Evolutionary conservation across 2,888 invertebrate genomes (phyloP).

Genomic region (Dynastes maya): DNA sequence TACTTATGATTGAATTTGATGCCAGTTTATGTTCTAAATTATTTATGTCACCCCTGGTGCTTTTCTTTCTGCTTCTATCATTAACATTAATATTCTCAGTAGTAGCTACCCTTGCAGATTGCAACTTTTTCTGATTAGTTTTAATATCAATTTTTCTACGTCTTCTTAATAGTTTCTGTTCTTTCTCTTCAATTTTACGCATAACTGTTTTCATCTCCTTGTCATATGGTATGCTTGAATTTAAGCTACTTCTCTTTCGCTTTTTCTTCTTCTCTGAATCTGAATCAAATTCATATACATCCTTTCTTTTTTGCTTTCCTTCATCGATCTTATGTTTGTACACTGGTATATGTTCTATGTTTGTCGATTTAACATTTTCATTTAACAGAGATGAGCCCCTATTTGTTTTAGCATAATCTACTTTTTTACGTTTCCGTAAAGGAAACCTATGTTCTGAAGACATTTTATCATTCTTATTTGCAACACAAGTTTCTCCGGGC

Average conservation of each 20-base stretch:
- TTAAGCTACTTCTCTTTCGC: background rate
- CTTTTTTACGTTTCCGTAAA: conserved; percentile 7
- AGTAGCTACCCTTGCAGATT: background rate
- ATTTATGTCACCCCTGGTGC: background rate
- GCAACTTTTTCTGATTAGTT: background rate
- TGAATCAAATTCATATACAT: conserved; percentile 49
- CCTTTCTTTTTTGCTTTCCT: background rate
- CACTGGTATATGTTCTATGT: conserved; percentile 10
- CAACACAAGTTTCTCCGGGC: background rate
- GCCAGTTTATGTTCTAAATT: background rate
- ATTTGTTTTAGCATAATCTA: conserved; percentile 3
- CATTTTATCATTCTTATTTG: background rate
- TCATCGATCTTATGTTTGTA: conserved; percentile 19
- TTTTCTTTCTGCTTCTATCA: background rate
- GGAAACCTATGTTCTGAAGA: background rate
- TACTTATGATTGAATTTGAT: background rate
- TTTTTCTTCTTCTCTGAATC: conserved; percentile 33
- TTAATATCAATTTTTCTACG: background rate
- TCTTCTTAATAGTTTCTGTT: conserved; percentile 10
- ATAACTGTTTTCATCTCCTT: conserved; percentile 44
- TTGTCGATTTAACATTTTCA: background rate
- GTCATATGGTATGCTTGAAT: conserved; percentile 39
- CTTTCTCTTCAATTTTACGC: conserved; percentile 37
- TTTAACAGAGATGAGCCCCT: background rate
- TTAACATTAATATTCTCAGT: background rate